Percentiles rank a stretch among this genome's conserved stretches.
Evolutionary conservation across 2,888 invertebrate genomes (phyloP).

Genomic region (Argynnis bischoffii): DNA sequence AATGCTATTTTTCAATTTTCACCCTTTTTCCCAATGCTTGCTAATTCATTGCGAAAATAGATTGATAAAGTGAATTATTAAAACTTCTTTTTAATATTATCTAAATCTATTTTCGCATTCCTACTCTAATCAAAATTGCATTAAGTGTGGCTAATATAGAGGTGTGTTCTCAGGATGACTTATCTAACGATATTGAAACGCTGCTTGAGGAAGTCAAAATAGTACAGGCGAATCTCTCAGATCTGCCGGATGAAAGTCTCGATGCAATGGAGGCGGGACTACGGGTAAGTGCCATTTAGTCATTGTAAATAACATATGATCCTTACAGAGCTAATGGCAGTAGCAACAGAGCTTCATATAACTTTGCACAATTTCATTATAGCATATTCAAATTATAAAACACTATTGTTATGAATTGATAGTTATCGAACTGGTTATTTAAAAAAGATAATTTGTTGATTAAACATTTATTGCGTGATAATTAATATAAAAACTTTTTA

Average conservation of each 20-base stretch:
- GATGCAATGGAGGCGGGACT: slow-evolving; percentile 87
- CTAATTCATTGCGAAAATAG: slow-evolving; percentile 35
- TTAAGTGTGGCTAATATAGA: slow-evolving; percentile 62
- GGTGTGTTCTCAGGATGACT: slow-evolving; percentile 83
- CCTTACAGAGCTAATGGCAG: slow-evolving; percentile 3
- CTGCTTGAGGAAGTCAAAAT: slow-evolving; percentile 86
- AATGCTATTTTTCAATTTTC: slow-evolving; percentile 60
- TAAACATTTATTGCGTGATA: neutral
- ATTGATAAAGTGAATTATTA: slow-evolving; percentile 23
- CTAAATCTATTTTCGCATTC: slow-evolving; percentile 36
- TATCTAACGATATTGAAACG: slow-evolving; percentile 86
- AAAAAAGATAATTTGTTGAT: neutral
- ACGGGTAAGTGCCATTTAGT: slow-evolving; percentile 82
- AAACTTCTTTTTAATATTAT: neutral
- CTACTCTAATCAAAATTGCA: slow-evolving; percentile 12
- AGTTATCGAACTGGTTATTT: neutral
- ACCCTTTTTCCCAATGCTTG: slow-evolving; percentile 43
- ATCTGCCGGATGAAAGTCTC: slow-evolving; percentile 87
- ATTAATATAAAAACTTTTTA: neutral
- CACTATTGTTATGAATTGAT: neutral
- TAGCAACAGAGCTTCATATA: slow-evolving; percentile 5
- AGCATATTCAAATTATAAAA: neutral
- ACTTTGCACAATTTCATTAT: slow-evolving; percentile 8
- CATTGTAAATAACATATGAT: slow-evolving; percentile 51
- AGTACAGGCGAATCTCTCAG: slow-evolving; percentile 85